Base-by-base conservation (phyloP, 2,888 invertebrate species). In the Nomada fabriciana region DNA sequence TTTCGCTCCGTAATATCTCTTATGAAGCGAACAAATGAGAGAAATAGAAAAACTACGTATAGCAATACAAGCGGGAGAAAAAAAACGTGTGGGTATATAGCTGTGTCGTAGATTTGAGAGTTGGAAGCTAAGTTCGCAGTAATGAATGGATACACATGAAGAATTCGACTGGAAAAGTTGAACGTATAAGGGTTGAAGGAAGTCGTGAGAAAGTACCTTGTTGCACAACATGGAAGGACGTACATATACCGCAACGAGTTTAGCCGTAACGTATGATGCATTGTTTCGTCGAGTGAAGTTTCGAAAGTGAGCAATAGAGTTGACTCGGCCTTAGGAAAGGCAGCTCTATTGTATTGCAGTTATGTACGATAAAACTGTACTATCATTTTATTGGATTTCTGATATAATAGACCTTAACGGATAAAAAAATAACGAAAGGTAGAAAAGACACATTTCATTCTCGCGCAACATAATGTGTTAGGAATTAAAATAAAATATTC, bases 191-290 rank as follows among this genome's bases (percentile, higher is more conserved):
- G 70, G 70, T 70, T 70, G 70, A 36, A 60, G 70, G 60, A 70
- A 70, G 60, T 70, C 60, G 70, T 70, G 70, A 70, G 70, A 70
- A 70, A 70, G 70, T 60, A 59, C 20, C 47, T 13, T 59, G 36
- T 60, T 60, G 60, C 47, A 47, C 60, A 70, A 70, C 70, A 20
- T 60, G n/a, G 70, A 60, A 36, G 47, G 50, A 29, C 70, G 20
- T 20, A 55, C 11, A 20, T n/a, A 23, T 7, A 20, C 11, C 50
- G 60, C 15, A 29, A 29, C 60, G 59, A 50, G 70, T 70, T 60
- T 20, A 36, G 47, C 47, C 47, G 60, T 60, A 70, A 70, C 59
- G n/a, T 59, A 60, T 59, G 70, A 47, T 60, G 57, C 70, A 70
- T 70, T 70, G 70, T 70, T 70, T 59, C 59, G 47, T 29, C 29